Conservation (phyloP, 2,888 invertebrate genomes). For the Lacanobia oleracea region DNA sequence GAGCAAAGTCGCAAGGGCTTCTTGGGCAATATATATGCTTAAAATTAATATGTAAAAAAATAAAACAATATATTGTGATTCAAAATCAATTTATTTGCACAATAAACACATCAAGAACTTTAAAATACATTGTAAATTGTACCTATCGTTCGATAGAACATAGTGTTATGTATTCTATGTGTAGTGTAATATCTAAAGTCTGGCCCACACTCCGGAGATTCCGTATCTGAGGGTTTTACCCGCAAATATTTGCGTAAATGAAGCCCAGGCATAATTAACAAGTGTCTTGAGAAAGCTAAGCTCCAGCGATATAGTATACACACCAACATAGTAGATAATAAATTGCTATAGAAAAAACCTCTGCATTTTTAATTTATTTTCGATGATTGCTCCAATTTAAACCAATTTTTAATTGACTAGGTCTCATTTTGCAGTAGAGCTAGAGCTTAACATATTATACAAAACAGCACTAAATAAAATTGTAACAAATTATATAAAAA, state of each 20-base stretch:
- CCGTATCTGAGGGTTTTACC: constrained; percentile 35
- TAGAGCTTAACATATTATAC: constrained; percentile 39
- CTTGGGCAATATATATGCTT: too few species aligned
- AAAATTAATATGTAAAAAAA: background rate
- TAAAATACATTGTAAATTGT: constrained; percentile 61
- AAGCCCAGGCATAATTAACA: constrained; percentile 43
- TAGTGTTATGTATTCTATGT: constrained; percentile 31
- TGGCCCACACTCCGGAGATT: constrained; percentile 55
- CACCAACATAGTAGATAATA: constrained; percentile 16
- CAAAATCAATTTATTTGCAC: constrained; percentile 70
- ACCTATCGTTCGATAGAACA: constrained; percentile 43
- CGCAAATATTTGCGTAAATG: constrained; percentile 38
- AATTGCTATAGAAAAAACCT: background rate
- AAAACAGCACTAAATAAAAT: constrained; percentile 34
- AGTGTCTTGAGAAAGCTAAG: constrained; percentile 37
- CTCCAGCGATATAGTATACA: constrained; percentile 25
- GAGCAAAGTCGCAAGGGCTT: too few species aligned
- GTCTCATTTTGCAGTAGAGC: constrained; percentile 31
- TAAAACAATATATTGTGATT: constrained; percentile 45
- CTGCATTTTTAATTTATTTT: constrained; percentile 15
- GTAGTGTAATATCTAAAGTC: constrained; percentile 47
- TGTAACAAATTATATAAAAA: constrained; percentile 58
- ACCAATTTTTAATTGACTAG: constrained; percentile 39
- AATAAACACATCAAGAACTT: constrained; percentile 68
- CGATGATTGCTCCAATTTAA: constrained; percentile 15